Evolutionary conservation across 2,888 invertebrate genomes (phyloP).

Genomic region (Scaptomyza cyrtandrae): DNA sequence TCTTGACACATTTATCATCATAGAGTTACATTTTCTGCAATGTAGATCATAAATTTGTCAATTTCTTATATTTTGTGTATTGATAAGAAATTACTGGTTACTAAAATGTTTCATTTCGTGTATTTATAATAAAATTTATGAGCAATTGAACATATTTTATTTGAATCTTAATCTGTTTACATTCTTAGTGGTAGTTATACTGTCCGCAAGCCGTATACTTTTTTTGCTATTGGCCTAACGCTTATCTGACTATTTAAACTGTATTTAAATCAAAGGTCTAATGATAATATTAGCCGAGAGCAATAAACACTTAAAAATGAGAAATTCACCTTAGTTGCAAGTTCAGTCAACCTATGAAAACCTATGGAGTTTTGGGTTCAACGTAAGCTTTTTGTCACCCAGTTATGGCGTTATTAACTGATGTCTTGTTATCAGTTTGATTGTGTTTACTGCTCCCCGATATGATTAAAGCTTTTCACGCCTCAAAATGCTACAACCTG

Average conservation of each 20-base stretch:
- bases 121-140: too few species aligned
- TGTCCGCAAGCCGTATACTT: background rate
- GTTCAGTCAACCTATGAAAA: constrained; percentile 2
- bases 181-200: background rate
- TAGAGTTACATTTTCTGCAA: constrained; percentile 6
- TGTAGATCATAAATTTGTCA: too few species aligned
- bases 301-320: background rate
- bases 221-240: background rate
- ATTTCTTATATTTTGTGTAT: too few species aligned
- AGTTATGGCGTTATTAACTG: constrained; percentile 48
- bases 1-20: constrained; percentile 11
- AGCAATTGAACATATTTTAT: too few species aligned
- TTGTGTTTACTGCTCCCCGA: constrained; percentile 40
- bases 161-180: too few species aligned
- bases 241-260: background rate
- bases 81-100: too few species aligned
- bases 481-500: constrained; percentile 34
- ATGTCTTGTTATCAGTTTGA: constrained; percentile 54
- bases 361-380: background rate
- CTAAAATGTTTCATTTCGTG: too few species aligned
- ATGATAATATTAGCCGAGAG: background rate
- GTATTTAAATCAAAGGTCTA: background rate
- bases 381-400: constrained; percentile 17
- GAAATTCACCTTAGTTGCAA: background rate
- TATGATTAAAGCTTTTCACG: constrained; percentile 71